Base-by-base conservation (phyloP, 1,140 invertebrate genomes). In the Teleopsis dalmanni region DNA sequence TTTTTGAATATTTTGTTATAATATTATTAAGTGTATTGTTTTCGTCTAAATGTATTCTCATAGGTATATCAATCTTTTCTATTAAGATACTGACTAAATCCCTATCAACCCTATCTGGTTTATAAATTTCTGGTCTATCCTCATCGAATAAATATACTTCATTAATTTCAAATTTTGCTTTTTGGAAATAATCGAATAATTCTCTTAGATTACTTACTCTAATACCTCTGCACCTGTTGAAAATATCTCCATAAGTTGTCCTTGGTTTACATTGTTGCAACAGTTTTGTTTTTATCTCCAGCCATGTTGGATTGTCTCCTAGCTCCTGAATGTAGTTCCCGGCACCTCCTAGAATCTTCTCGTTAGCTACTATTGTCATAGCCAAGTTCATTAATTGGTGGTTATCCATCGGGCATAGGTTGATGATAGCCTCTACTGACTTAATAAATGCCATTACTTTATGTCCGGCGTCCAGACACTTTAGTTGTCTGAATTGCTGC, bases 71-170 rank as follows among this genome's bases (percentile, higher is more conserved):
- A 27, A 43, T 43, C 16, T 43, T 43, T 8, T 43, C 25, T 9
- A 43, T 14, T 27, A 43, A 11, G 5, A 43, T 43, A 27, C 19
- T 43, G 4, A 43, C 22, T 29, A 43, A 22, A 27, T 43, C 41
- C 14, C 41, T 43, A 27, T 43, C 41, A 27, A 43, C 41, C 5
- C 14, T 26, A 9, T 29, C 22, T 4, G 22, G 22, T 43, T 26
- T 27, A 43, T 43, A 43, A 11, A 43, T 43, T 8, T 27, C 41
- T 18, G 26, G 23, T 14, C 27, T 29, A 8, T 43, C 14, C 11
- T 26, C 16, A 27, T 43, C 41, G 19, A 18, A 40, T 21, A 21
- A 23, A 40, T 40, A 40, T 21, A 40, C 22, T 10, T 10, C 6
- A 40, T 40, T 27, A 26, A 43, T 26, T 36, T 36, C 9, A 36